Conservation (phyloP, 2,113 vertebrate genomes). For the Saccopteryx bilineata region DNA sequence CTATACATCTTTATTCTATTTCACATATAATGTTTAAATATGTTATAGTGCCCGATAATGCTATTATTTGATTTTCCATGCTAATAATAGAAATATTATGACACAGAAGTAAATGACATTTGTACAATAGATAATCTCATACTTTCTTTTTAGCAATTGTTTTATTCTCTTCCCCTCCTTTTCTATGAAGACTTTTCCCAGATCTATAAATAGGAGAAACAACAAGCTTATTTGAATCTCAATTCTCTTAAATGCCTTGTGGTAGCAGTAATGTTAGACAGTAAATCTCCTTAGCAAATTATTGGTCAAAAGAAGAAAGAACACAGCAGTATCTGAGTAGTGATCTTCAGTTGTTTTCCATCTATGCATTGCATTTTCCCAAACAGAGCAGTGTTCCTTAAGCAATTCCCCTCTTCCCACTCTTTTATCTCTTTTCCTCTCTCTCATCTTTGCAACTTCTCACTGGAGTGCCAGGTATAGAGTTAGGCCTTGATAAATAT, state of each 20-base stretch:
- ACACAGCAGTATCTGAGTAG: neutral
- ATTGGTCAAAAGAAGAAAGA: conserved; percentile 15
- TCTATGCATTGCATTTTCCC: neutral
- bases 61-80: neutral
- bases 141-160: neutral
- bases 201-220: neutral
- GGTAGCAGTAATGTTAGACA: neutral
- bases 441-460: neutral
- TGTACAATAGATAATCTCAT: neutral
- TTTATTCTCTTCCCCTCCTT: neutral
- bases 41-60: neutral
- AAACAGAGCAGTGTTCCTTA: neutral
- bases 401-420: neutral
- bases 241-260: conserved; percentile 17
- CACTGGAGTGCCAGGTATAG: neutral
- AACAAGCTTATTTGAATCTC: neutral
- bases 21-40: neutral
- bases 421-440: neutral
- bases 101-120: conserved; percentile 44
- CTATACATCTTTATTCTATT: neutral
- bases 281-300: neutral
- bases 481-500: conserved; percentile 49
- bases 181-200: neutral
- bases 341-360: neutral
- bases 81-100: neutral